Conservation (phyloP, 2,888 invertebrate species). For the Cheilosia vernalis region DNA sequence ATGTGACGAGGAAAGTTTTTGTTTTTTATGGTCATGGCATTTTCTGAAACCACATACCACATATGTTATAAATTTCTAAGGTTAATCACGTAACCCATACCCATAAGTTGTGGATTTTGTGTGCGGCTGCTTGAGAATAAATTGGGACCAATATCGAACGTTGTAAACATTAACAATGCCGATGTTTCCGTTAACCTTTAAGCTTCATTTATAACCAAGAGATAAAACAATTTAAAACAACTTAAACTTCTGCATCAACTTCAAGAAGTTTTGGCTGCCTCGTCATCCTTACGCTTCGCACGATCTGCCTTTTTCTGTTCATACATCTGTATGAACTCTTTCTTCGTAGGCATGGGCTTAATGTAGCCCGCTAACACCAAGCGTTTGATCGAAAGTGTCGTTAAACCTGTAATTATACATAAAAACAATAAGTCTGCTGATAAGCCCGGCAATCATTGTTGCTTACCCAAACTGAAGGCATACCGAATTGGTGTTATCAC, state of each 20-base stretch:
- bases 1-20: too few species aligned
- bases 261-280: conserved; percentile 29
- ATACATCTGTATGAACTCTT: conserved; percentile 86
- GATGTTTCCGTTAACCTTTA: conserved; percentile 33
- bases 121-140: too few species aligned
- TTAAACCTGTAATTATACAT: conserved; percentile 87
- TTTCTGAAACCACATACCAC: too few species aligned
- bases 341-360: conserved; percentile 90
- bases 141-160: neutral
- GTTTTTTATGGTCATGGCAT: too few species aligned
- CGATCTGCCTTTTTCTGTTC: conserved; percentile 84
- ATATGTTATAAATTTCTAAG: neutral
- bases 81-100: neutral
- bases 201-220: conserved; percentile 25
- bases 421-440: neutral
- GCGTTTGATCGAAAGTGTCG: conserved; percentile 92
- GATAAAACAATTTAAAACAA: conserved; percentile 5
- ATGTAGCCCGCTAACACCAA: conserved; percentile 92
- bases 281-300: conserved; percentile 75
- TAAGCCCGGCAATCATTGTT: neutral
- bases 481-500: conserved; percentile 95
- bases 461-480: conserved; percentile 93
- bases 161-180: neutral
- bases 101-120: neutral
- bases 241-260: neutral